Base-by-base conservation (phyloP, 1,140 invertebrate species). In the Leptinotarsa texana region DNA sequence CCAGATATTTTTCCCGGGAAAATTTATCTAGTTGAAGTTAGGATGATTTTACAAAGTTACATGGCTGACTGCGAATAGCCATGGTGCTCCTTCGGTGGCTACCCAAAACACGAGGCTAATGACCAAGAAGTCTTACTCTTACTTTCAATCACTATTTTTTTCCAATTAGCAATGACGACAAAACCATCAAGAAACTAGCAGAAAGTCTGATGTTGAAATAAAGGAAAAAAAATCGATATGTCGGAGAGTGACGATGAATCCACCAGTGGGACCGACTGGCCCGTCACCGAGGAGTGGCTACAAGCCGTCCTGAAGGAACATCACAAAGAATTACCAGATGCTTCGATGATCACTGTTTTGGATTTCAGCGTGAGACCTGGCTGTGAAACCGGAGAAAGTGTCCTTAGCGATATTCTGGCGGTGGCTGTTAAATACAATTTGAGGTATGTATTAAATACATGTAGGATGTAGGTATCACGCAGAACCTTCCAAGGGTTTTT, bases 391-490 rank as follows among this genome's bases (percentile, higher is more conserved):
- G 87, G 87, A n/a, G 89, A 91, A 77, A 88, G 87, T 74, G 89
- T 89, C 3, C 86, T 92, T 24, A 90, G 89, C 79, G 90, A 91
- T 81, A 90, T 92, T 33, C 83, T 91, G 63, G 89, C 89, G 6
- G 89, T 91, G 5, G 83, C 80, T 62, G 88, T 90, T 17, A 86
- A 87, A 73, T 90, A 90, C 77, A 77, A 80, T 69, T 72, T 86
- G 47, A 74, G 80, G 79, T 73, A 73, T 4, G n/a, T 65, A 57
- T 18, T 15, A 0, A 57, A 13, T 42, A 42, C 8, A 42, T 11
- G 1, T 33, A 8, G 6, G 27, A 27, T 33, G 5, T 33, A 33
- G 27, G 27, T 33, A 33, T 33, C 27, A 8, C 6, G 33, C 2
- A 11, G 33, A 11, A 42, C 3, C 2, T 11, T 1, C 33, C 0